phyloP scores from a whole-genome alignment of 2,113 vertebrate genomes.

The Jacana jacana region DNA sequence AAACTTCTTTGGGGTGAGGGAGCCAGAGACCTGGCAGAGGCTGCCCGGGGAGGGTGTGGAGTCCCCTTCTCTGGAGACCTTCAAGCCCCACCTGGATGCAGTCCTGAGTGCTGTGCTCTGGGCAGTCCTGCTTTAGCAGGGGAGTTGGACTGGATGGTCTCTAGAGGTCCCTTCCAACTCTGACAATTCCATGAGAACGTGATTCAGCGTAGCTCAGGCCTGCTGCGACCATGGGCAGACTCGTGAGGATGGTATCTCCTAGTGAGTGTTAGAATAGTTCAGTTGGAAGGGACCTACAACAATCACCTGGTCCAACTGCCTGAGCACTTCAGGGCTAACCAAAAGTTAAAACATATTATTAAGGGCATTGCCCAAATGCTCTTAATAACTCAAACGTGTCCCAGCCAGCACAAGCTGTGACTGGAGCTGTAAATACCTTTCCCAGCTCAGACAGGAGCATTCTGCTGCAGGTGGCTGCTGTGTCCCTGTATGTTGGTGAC shows the following conservation, averaged over 20 bases:
- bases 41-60: too few relatives aligned
- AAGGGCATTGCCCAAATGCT: background rate
- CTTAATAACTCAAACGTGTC: background rate
- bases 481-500: background rate
- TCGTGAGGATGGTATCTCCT: background rate
- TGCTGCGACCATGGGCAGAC: background rate
- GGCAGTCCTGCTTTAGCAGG: too few relatives aligned
- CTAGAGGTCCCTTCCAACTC: too few relatives aligned
- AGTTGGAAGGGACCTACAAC: background rate
- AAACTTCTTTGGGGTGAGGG: too few relatives aligned
- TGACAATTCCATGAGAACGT: too few relatives aligned
- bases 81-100: too few relatives aligned
- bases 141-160: too few relatives aligned
- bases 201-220: background rate
- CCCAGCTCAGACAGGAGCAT: background rate
- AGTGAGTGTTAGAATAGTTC: background rate
- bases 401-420: background rate
- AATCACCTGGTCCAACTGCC: background rate
- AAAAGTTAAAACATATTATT: background rate
- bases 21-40: too few relatives aligned
- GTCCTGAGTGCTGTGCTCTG: too few relatives aligned
- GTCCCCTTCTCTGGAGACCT: too few relatives aligned
- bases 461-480: background rate
- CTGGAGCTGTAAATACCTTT: background rate
- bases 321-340: background rate